A percentile compares a stretch with the other conserved stretches of the same genome.
These are phyloP conservation scores for Leptinotarsa lineolata DNA, from an alignment of 1,140 invertebrate genomes.

Conservation along the genomic window DNA sequence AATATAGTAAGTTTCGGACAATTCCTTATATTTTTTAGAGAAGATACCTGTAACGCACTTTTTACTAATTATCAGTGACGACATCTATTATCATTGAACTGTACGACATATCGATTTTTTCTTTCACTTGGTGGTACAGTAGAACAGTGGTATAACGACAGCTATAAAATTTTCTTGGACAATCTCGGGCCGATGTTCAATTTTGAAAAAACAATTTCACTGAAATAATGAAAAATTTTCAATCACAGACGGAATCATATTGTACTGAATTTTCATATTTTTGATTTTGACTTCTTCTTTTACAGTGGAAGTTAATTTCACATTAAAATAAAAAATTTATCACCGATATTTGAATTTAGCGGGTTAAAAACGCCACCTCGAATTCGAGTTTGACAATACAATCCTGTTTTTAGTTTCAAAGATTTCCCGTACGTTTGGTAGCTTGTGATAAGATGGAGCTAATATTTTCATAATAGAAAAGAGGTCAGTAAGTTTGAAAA, in stretches of 20 bases:
- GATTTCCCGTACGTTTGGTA: slow-evolving; percentile 46
- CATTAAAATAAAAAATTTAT: neutral
- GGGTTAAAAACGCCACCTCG: slow-evolving; percentile 26
- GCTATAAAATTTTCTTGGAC: neutral
- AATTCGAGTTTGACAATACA: slow-evolving; percentile 10
- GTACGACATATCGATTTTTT: slow-evolving; percentile 12
- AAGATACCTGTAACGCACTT: too few relatives aligned
- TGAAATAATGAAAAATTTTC: neutral
- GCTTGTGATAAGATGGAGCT: slow-evolving; percentile 54
- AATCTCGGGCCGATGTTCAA: neutral
- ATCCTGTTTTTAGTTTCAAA: neutral
- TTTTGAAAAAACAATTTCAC: neutral
- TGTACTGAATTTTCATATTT: neutral
- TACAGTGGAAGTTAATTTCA: neutral
- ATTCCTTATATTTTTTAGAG: too few relatives aligned
- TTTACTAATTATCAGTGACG: neutral
- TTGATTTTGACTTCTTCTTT: neutral
- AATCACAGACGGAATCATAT: neutral
- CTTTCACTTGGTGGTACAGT: neutral
- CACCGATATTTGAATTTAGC: slow-evolving; percentile 11
- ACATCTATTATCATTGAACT: slow-evolving; percentile 18
- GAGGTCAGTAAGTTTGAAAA: slow-evolving; percentile 56
- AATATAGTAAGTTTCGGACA: too few relatives aligned
- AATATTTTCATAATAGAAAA: slow-evolving; percentile 54
- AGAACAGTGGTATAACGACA: neutral